Base-by-base conservation (phyloP, 2,888 invertebrate species). In the Eilema sororculum region DNA sequence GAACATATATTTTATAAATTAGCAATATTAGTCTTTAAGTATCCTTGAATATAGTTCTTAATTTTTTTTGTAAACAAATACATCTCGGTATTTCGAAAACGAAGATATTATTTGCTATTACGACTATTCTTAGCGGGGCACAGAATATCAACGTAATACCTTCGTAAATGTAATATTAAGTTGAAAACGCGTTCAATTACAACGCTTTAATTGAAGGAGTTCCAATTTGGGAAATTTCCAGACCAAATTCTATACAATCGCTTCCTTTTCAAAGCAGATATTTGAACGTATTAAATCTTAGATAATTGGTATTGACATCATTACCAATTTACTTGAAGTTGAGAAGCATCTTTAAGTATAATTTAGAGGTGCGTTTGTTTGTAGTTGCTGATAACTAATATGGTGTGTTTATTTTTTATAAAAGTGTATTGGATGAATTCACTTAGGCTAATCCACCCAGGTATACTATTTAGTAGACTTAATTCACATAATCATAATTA, bases 261-360 rank as follows among this genome's bases (percentile, higher is more conserved):
- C 16, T 30, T 22, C 13, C 22, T 30, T 52, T 12, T 30, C 25
- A 16, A 65, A 20, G n/a, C 20, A 46, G 46, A 20, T 65, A 16
- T 57, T 57, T 65, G 33, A 65, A 57, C 22, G 28, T 56, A 33
- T 56, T 33, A 57, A 57, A n/a, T 57, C 56, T 65, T 9, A 22
- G 16, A 24, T 28, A 30, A 30, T 56, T 57, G 24, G n/a, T 57
- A 79, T 30, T 71, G n/a, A 25, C 56, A 71, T 73, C 57, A 74
- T 46, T 67, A 46, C 64, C 4, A 28, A 52, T 62, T 41, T 62
- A 24, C 8, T 41, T 20, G 24, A 62, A 41, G 2, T 9, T 62
- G 24, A 9, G 37, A 37, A 41, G 37, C 37, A 22, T 22, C 5
- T 33, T 2, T 60, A 12, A 22, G 5, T 24, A 24, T n/a, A 62